Evolutionary conservation across 2,888 invertebrate species (phyloP).

Genomic region (Melolontha melolontha): DNA sequence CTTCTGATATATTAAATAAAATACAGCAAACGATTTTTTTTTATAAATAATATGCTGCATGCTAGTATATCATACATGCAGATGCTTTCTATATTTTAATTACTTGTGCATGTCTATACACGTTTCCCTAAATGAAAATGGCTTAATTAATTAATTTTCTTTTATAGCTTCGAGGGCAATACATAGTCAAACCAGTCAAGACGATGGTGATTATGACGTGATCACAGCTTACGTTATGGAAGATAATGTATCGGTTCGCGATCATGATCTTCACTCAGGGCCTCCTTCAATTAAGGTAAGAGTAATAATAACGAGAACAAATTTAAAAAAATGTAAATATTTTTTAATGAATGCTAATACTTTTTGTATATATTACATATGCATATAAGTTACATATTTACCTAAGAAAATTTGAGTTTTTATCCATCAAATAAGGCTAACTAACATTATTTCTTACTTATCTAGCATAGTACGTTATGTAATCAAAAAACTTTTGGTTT

Average conservation of each 20-base stretch:
- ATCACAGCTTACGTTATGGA: slow-evolving; percentile 81
- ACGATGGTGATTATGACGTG: slow-evolving; percentile 89
- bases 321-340: slow-evolving; percentile 25
- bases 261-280: slow-evolving; percentile 81
- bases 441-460: background rate
- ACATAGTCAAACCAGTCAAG: slow-evolving; percentile 71
- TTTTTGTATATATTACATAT: slow-evolving; percentile 30
- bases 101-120: slow-evolving; percentile 16
- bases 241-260: slow-evolving; percentile 84
- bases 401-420: background rate
- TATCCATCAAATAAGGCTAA: background rate
- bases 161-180: slow-evolving; percentile 60
- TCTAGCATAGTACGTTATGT: slow-evolving; percentile 1
- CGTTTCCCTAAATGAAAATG: background rate
- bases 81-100: slow-evolving; percentile 7
- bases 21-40: too few relatives aligned
- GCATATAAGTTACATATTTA: slow-evolving; percentile 29
- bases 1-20: too few relatives aligned
- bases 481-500: too few relatives aligned
- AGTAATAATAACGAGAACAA: background rate
- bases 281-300: slow-evolving; percentile 88
- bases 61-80: too few relatives aligned
- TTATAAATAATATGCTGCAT: too few relatives aligned
- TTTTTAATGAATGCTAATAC: slow-evolving; percentile 39
- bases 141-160: background rate